Percentiles rank a stretch among this genome's conserved stretches.
Evolutionary conservation across 2,797 vertebrate genomes (phyloP).

Genomic region (Artibeus jamaicensis): DNA sequence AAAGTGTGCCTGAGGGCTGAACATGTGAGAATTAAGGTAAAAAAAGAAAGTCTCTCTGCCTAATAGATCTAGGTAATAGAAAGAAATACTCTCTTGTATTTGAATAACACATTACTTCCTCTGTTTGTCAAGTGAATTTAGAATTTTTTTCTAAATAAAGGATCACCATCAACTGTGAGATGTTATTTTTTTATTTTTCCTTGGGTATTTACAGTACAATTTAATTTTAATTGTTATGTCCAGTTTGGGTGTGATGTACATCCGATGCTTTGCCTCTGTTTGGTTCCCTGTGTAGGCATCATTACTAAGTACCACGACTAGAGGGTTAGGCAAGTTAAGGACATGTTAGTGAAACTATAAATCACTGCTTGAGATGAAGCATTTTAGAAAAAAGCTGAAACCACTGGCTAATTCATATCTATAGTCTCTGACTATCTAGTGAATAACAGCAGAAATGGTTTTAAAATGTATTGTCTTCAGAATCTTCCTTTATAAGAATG

Average conservation of each 20-base stretch:
- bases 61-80: background rate
- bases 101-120: background rate
- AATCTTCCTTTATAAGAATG: background rate
- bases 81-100: background rate
- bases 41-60: background rate
- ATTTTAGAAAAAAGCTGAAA: background rate
- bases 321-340: constrained; percentile 41
- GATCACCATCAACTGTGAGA: background rate
- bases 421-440: background rate
- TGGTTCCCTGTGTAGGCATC: background rate
- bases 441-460: background rate
- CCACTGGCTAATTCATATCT: background rate
- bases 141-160: background rate
- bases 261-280: background rate
- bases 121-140: background rate
- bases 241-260: background rate
- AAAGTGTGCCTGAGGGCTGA: background rate
- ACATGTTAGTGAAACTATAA: background rate
- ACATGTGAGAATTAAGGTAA: background rate
- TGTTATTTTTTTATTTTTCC: background rate
- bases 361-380: background rate
- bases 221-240: background rate
- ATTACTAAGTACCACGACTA: constrained; percentile 38
- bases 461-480: background rate
- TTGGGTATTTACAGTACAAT: background rate